phyloP scores from a whole-genome alignment of 1,140 invertebrate species.

The Acyrthosiphon pisum region DNA sequence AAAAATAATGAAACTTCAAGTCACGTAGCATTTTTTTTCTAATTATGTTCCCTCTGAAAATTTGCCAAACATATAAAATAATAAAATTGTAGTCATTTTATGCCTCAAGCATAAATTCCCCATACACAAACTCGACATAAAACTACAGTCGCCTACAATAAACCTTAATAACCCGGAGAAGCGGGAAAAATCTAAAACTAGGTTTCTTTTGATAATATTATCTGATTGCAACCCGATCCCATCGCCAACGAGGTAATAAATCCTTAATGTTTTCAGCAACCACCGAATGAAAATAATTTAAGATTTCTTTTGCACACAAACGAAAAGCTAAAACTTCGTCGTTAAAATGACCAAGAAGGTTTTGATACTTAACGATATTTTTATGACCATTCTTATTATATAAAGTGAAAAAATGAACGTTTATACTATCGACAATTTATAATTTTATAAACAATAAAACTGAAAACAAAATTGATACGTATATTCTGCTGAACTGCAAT shows the following conservation, averaged over 20 bases:
- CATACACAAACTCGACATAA: not conserved
- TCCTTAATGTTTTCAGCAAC: slow-evolving; percentile 33
- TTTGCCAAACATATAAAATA: slow-evolving; percentile 53
- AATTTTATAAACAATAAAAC: not conserved
- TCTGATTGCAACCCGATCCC: slow-evolving; percentile 20
- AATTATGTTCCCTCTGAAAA: slow-evolving; percentile 44
- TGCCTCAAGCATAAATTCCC: not conserved
- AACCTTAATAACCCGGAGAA: not conserved
- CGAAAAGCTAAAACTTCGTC: not conserved
- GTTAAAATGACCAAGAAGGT: not conserved
- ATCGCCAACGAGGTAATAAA: slow-evolving; percentile 21
- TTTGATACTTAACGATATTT: not conserved
- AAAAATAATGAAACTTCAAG: slow-evolving; percentile 47
- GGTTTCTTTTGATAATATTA: slow-evolving; percentile 26
- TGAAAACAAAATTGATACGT: not conserved
- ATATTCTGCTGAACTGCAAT: not conserved
- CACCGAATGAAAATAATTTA: slow-evolving; percentile 12
- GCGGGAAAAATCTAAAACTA: not conserved
- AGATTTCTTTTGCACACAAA: not conserved
- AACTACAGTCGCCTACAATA: not conserved
- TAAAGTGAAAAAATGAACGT: not conserved
- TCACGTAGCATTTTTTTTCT: slow-evolving; percentile 43
- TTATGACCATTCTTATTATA: not conserved
- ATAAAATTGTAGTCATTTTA: slow-evolving; percentile 54
- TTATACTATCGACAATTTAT: not conserved